Evolutionary conservation across 2,888 invertebrate species (phyloP), one percentile per base, ranked within the genome.

Genomic region (Ennomos erosarius): DNA sequence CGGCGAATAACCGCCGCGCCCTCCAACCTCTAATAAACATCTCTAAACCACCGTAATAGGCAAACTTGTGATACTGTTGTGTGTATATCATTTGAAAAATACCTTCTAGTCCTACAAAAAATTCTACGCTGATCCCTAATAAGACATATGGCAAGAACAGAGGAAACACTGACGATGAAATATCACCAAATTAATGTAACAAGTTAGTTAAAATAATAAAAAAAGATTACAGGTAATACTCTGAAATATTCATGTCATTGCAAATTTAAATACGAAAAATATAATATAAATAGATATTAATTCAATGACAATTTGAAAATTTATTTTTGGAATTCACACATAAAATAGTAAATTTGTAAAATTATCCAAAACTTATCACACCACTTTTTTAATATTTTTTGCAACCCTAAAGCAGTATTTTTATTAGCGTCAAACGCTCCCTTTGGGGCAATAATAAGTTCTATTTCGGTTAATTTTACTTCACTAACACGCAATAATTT

Each of bases 321-420:
- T 82, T 80, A 79, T 85, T 85, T 85, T 85, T 86, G 88, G 88
- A 90, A 88, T 88, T 86, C 87, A 89, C 90, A 90, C 88, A 87
- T 85, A 92, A 90, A 90, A 90, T 90, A 90, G 90, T 90, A 90
- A 90, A 91, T 90, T 92, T 92, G 92, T 92, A 92, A 92, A 92
- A 92, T 90, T 90, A 91, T 92, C 92, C 88, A 92, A 92, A 92
- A 92, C 90, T 88, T 92, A 92, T 92, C 91, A 92, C 90, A 90
- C 90, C 90, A 90, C 90, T 83, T 88, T 88, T 89, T 84, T 82
- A 86, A 84, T 84, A 80, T 86, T 89, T 90, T 88, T 88, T 90
- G 91, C 90, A 91, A 89, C 85, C 88, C 90, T 90, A 87, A 92
- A 91, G 91, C 90, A 87, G 85, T 87, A 88, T 87, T 85, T 87